A percentile compares a stretch with the other conserved stretches of the same genome.
phyloP scores from a whole-genome alignment of 2,797 vertebrate species.

The Tangara arthus region DNA sequence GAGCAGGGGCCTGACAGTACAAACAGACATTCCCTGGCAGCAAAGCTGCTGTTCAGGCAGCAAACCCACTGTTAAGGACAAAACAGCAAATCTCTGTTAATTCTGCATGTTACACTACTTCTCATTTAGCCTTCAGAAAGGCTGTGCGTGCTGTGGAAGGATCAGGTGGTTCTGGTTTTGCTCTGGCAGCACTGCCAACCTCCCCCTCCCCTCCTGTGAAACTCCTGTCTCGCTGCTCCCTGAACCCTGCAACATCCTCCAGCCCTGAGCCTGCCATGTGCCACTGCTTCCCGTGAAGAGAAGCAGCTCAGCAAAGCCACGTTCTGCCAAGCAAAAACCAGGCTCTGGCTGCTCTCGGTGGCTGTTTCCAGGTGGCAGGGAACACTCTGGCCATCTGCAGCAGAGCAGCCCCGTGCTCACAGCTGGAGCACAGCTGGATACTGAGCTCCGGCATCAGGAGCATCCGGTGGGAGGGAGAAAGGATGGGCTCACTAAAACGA shows the following conservation, averaged over 20 bases:
- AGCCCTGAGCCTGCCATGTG: neutral
- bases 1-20: neutral
- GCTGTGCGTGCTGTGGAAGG: neutral
- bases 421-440: conserved; percentile 32
- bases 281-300: fast-evolving
- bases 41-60: neutral
- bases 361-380: neutral
- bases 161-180: neutral
- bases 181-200: neutral
- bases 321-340: neutral
- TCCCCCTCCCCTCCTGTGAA: neutral
- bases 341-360: neutral
- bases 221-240: neutral
- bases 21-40: neutral
- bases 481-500: fast-evolving
- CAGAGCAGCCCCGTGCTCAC: neutral
- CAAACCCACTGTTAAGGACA: neutral
- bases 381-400: neutral
- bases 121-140: neutral
- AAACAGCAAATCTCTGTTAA: neutral
- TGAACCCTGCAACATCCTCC: neutral
- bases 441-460: neutral
- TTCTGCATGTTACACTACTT: neutral
- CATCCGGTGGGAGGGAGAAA: neutral
- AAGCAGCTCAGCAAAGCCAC: neutral